phyloP scores from a whole-genome alignment of 2,113 vertebrate species.

The Perognathus longimembris region DNA sequence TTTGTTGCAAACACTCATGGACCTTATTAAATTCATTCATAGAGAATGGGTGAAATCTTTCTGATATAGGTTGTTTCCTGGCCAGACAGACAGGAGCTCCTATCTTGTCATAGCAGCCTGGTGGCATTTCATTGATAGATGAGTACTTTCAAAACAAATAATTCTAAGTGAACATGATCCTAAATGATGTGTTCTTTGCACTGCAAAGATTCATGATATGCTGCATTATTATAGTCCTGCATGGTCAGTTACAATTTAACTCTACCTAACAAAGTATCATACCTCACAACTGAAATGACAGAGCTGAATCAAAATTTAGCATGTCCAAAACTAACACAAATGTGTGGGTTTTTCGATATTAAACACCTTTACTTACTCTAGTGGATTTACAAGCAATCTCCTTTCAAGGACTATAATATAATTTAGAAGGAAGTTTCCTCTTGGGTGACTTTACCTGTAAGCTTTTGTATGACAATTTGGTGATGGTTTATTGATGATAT shows the following conservation, averaged over 20 bases:
- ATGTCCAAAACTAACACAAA: slow-evolving; percentile 61
- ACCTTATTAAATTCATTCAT: slow-evolving; percentile 49
- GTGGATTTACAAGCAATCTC: slow-evolving; percentile 65
- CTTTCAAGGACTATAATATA: slow-evolving; percentile 42
- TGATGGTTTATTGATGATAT: slow-evolving; percentile 81
- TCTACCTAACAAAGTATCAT: slow-evolving; percentile 3
- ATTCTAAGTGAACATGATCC: slow-evolving; percentile 38
- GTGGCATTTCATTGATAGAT: slow-evolving; percentile 17
- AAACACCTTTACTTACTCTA: slow-evolving; percentile 53
- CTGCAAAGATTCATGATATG: background rate
- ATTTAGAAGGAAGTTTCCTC: slow-evolving; percentile 71
- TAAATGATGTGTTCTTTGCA: slow-evolving; percentile 47
- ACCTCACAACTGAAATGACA: background rate
- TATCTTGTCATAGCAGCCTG: slow-evolving; percentile 15
- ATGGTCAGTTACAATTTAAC: background rate
- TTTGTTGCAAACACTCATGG: slow-evolving; percentile 39
- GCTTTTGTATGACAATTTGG: slow-evolving; percentile 78
- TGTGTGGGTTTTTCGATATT: slow-evolving; percentile 56
- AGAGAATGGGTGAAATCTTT: background rate
- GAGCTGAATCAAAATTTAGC: slow-evolving; percentile 11
- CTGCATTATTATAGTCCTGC: background rate
- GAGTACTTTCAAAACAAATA: slow-evolving; percentile 49
- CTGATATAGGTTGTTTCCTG: slow-evolving; percentile 43
- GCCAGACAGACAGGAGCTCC: background rate
- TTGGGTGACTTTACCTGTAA: slow-evolving; percentile 70